These are phyloP conservation scores for Dermochelys coriacea DNA, from an alignment of 2,797 vertebrate genomes.

Conservation along the genomic window DNA sequence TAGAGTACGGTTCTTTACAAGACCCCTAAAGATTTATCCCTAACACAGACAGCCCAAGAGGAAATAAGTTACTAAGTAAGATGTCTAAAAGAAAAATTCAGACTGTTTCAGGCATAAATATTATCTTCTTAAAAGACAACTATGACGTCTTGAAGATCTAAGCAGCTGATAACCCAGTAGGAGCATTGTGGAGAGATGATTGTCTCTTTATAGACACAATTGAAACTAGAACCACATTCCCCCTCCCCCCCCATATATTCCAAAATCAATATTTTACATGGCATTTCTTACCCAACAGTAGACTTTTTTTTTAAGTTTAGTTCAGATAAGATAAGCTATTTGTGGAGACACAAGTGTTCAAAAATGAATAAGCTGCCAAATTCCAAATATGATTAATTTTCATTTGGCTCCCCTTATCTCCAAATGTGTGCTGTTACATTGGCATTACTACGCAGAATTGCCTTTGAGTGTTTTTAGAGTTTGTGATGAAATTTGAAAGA, in stretches of 20 bases:
- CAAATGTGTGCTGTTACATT: not conserved
- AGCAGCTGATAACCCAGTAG: accelerated
- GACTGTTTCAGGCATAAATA: not conserved
- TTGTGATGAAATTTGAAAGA: not conserved
- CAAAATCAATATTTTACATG: not conserved
- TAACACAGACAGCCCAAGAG: not conserved
- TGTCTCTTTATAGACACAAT: not conserved
- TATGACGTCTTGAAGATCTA: not conserved
- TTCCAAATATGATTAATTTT: not conserved
- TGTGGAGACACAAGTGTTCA: not conserved
- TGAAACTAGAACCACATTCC: not conserved
- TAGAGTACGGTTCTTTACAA: constrained; percentile 2
- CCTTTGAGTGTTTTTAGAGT: not conserved
- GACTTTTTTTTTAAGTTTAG: not conserved
- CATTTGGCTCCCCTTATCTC: not conserved
- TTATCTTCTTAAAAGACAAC: not conserved
- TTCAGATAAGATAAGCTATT: not conserved
- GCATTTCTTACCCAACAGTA: not conserved
- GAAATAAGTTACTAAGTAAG: not conserved
- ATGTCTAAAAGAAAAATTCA: constrained; percentile 15
- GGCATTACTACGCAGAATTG: not conserved
- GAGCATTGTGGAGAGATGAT: not conserved
- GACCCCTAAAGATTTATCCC: not conserved
- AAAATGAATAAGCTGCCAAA: constrained; percentile 1
- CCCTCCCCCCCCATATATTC: not conserved